Base-by-base conservation (phyloP, 2,113 vertebrate species). In the Gnathonemus longibarbis region DNA sequence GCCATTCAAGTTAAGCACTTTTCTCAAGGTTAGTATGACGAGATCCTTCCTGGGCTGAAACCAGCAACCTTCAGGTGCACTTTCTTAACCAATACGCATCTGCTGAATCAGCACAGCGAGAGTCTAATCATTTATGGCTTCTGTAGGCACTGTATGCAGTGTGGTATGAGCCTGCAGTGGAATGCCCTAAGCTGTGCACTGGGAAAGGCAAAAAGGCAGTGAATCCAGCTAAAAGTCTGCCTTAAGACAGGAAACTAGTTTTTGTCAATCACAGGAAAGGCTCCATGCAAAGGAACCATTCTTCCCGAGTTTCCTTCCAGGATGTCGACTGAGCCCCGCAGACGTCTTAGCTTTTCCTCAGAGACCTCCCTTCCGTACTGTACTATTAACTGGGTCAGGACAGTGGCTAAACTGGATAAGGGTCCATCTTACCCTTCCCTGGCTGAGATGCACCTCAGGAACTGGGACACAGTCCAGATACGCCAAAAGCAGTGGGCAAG, bases 151-250 rank as follows among this genome's bases (percentile, higher is more conserved):
- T 87, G 50, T 35, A 87, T 27, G 24, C 84, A 49, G 9, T 49
- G 84, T 15, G 48, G 45, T 50, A 50, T 39, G 15, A 87, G 85
- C 27, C 50, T 19, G 27, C n/a, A n/a, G 89, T 92, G n/a, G 35
- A 62, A 46, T 50, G 80, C 15, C 50, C 89, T 52, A 21, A 56
- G 35, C 50, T 46, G 27, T 48, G 10, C 39, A 39, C 35, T 42
- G 52, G 31, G 49, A 56, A 8, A 53, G 35, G 49, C 52, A 49
- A 87, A 87, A 88, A 62, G 19, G 31, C 35, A 96, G 94, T 90
- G 96, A 95, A 91, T 96, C 94, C 95, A 97, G 95, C 95, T 97
- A 96, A 90, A 96, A 96, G 94, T 52, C 49, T 42, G 31, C 48
- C 46, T 39, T 48, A 35, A 95, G 91, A 93, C 93, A 94, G 94